Percentiles rank a stretch among this genome's conserved stretches.
Evolutionary conservation across 2,113 vertebrate genomes (phyloP).

Genomic region (Cervus canadensis): DNA sequence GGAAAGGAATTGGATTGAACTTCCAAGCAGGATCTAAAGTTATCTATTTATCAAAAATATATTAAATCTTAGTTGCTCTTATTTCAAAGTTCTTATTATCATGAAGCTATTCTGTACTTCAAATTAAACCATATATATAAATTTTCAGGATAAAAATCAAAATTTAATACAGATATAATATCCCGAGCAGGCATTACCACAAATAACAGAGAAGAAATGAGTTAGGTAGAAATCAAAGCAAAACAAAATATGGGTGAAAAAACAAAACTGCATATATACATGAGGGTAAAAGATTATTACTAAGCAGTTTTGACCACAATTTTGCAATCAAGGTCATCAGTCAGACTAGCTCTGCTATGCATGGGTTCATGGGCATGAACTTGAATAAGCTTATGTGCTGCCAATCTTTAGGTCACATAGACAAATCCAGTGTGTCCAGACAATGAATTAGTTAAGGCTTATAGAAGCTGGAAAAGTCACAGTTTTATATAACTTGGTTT

Average conservation of each 20-base stretch:
- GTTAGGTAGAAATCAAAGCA: neutral
- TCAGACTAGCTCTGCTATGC: neutral
- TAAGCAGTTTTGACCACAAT: neutral
- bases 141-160: neutral
- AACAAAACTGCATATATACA: neutral
- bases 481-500: neutral
- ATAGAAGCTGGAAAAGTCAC: neutral
- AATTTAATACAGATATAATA: neutral
- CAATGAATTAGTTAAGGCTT: neutral
- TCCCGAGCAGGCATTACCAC: neutral
- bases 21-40: neutral
- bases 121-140: neutral
- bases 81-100: neutral
- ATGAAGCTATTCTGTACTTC: neutral
- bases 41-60: neutral
- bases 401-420: neutral
- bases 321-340: neutral
- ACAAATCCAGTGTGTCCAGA: neutral
- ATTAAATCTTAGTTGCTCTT: neutral
- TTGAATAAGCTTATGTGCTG: neutral
- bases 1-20: neutral
- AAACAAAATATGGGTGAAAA: neutral
- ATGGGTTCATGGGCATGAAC: neutral
- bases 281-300: neutral
- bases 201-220: neutral